Percentiles rank a stretch among this genome's conserved stretches.
These are phyloP conservation scores for Sarcophaga rosellei DNA, from an alignment of 2,888 invertebrate genomes.

Conservation along the genomic window DNA sequence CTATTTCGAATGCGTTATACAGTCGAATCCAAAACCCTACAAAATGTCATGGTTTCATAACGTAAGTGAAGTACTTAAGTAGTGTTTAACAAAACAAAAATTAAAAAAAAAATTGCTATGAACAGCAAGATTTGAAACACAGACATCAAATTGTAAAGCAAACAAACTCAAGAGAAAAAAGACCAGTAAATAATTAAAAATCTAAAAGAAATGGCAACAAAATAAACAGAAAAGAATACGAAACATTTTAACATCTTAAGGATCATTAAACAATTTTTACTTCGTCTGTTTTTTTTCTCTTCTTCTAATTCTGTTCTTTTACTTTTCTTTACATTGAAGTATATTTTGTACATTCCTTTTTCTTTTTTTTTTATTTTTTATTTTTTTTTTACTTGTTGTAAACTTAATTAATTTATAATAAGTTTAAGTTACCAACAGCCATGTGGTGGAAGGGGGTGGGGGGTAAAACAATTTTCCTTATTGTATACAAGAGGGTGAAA, in stretches of 20 bases:
- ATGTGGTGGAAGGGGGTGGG: background rate
- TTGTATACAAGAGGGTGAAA: constrained; percentile 17
- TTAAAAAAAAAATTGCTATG: background rate
- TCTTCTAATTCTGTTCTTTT: background rate
- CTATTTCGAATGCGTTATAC: constrained; percentile 93
- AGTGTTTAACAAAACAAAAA: no score
- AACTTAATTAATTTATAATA: constrained; percentile 65
- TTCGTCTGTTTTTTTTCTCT: constrained; percentile 11
- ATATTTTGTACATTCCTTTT: constrained; percentile 26
- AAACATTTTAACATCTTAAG: constrained; percentile 54
- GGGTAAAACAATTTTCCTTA: constrained; percentile 43
- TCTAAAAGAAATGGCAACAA: constrained; percentile 6
- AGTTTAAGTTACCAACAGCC: constrained; percentile 39
- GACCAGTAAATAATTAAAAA: constrained; percentile 16
- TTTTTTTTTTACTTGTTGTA: constrained; percentile 37
- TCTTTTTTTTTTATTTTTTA: background rate
- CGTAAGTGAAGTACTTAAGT: constrained; percentile 83
- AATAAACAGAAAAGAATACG: constrained; percentile 4
- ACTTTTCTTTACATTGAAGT: background rate
- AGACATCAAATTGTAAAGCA: background rate
- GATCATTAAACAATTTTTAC: constrained; percentile 55
- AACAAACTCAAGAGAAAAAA: constrained; percentile 4
- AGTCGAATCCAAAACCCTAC: constrained; percentile 91
- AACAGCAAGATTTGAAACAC: background rate
- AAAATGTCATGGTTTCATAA: constrained; percentile 94